Evolutionary conservation across 2,113 vertebrate genomes (phyloP).

Genomic region (Crocuta crocuta): DNA sequence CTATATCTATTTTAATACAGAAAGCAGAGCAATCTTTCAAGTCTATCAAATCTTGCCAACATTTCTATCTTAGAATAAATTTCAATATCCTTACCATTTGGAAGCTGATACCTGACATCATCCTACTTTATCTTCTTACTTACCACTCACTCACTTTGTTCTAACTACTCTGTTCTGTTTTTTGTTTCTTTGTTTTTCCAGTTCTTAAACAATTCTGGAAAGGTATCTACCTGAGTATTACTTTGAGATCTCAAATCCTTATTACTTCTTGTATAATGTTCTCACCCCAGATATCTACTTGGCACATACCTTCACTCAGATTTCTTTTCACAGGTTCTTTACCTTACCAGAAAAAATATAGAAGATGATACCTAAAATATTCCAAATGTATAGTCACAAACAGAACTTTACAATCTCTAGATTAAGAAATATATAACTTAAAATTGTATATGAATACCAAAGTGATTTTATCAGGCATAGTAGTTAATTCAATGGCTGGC

Average conservation of each 20-base stretch:
- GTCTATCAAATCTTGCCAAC: neutral
- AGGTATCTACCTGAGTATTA: neutral
- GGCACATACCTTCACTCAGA: neutral
- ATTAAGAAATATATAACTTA: neutral
- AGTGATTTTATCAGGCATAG: neutral
- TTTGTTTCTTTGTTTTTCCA: neutral
- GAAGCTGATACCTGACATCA: neutral
- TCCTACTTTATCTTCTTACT: neutral
- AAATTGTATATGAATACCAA: neutral
- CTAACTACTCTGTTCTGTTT: neutral
- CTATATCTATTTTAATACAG: neutral
- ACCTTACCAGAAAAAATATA: neutral
- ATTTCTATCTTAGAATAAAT: neutral
- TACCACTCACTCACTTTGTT: neutral
- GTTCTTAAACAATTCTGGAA: neutral
- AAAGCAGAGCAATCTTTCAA: neutral
- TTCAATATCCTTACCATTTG: neutral
- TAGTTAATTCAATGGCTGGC: neutral
- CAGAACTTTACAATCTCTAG: neutral
- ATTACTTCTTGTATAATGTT: neutral
- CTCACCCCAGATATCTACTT: neutral
- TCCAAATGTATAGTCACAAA: neutral
- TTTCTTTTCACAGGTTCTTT: neutral
- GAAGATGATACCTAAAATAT: neutral
- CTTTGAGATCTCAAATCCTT: neutral